Conservation (phyloP, 53 echinoderm and acorn worm species). For the Crossaster papposus region DNA sequence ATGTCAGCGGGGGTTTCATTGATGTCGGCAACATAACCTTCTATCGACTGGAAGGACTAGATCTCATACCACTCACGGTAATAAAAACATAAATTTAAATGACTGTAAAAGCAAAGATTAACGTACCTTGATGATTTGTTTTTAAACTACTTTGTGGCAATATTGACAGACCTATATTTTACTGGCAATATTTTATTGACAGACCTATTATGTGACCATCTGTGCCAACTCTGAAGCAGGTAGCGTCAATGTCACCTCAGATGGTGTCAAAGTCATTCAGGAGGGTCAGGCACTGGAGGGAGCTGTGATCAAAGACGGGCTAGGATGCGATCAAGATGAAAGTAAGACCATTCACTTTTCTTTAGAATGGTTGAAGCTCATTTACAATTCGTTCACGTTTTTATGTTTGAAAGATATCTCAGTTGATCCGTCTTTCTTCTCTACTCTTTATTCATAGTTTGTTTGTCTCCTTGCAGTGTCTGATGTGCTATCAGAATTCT, state of each 20-base stretch:
- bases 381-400: neutral
- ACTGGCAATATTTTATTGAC: neutral
- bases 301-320: slow-evolving; percentile 38
- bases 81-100: neutral
- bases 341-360: neutral
- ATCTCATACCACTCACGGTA: slow-evolving; percentile 36
- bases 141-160: too few species aligned
- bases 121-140: too few species aligned
- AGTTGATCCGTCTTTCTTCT: too few species aligned
- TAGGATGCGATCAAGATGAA: slow-evolving; percentile 37
- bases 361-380: neutral
- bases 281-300: slow-evolving; percentile 36
- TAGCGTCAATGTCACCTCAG: slow-evolving; percentile 43
- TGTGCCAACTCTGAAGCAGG: slow-evolving; percentile 49
- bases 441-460: too few species aligned
- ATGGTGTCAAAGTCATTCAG: slow-evolving; percentile 51
- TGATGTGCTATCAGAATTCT: neutral
- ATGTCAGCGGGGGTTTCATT: slow-evolving; percentile 49
- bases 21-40: slow-evolving; percentile 24
- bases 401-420: neutral
- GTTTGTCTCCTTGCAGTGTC: neutral
- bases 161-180: too few species aligned
- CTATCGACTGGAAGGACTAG: slow-evolving; percentile 15
- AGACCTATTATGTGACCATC: slow-evolving; percentile 55
- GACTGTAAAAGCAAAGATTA: too few species aligned